phyloP scores from a whole-genome alignment of 2,797 vertebrate genomes.

The Xerus rutilus region DNA sequence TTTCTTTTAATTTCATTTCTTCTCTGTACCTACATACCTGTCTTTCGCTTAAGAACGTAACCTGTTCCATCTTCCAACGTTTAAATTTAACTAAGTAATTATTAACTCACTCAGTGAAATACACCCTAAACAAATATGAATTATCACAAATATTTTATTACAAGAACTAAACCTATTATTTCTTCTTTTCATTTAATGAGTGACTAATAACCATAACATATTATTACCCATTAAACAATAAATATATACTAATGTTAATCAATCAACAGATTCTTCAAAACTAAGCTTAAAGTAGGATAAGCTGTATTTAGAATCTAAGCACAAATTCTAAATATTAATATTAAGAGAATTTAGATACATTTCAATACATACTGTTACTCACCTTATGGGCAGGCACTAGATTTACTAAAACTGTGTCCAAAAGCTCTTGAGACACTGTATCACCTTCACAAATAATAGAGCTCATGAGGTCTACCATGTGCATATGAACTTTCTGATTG shows the following conservation, averaged over 20 bases:
- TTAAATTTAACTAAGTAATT: conserved; percentile 5
- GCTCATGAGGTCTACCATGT: conserved; percentile 99
- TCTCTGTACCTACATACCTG: neutral
- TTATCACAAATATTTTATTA: conserved; percentile 43
- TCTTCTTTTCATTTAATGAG: conserved; percentile 1
- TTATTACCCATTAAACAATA: conserved; percentile 22
- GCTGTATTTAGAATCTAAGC: conserved; percentile 1
- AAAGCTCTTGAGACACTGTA: conserved; percentile 97
- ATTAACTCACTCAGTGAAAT: conserved; percentile 29
- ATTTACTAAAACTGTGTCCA: conserved; percentile 98
- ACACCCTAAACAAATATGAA: neutral
- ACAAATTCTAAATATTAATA: neutral
- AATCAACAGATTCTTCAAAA: conserved; percentile 5
- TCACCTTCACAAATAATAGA: conserved; percentile 99
- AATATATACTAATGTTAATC: conserved; percentile 31
- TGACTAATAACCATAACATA: neutral
- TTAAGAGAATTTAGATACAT: neutral
- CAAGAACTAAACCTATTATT: neutral
- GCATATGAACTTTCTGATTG: conserved; percentile 99
- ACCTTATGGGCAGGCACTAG: conserved; percentile 99
- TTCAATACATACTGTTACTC: conserved; percentile 62
- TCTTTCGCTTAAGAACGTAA: neutral
- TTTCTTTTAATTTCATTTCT: neutral
- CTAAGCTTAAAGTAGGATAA: conserved; percentile 36
- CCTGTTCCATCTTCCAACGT: neutral